Base-by-base conservation (phyloP, 2,888 invertebrate genomes). In the Cosmorhoe ocellata region DNA sequence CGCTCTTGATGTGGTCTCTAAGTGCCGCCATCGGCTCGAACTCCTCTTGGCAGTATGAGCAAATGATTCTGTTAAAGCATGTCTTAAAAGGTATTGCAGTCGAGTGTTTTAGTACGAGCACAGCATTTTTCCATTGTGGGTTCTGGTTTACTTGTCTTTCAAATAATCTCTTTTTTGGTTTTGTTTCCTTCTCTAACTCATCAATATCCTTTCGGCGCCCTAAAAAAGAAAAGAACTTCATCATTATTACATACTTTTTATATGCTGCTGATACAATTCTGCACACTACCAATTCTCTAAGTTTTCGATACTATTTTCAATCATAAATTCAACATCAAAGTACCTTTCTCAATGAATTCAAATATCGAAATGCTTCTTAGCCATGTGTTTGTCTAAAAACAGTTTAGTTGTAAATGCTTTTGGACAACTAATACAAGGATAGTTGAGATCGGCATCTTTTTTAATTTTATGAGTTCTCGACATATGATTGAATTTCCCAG, bases 381-480 rank as follows among this genome's bases (percentile, higher is more conserved):
- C 85, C 58, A 91, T 75, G 64, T 92, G 92, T 58, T 90, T 91
- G 57, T 91, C 91, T 64, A 92, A 68, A 65, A 91, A 91, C 52
- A 91, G 68, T 64, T 91, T 91, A 0, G 90, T 89, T 1, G 90
- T 91, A 59, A 92, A 92, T 3, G 88, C 89, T 62, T 86, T 89
- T 0, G 90, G 83, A 52, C 92, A 92, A 59, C 81, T 83, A 7
- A 83, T 78, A 59, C 92, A 92, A 1, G 85, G 83, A 46, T 84
- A 91, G 45, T 79, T 90, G 44, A 81, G 74, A 65, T 81, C 91
- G 18, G 76, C 78, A 55, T 79, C 85, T 63, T 81, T 91, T 73
- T 81, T 89, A 46, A 81, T 68, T 46, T 82, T 72, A 66, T 90
- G 90, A 0, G 81, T 83, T 56, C 86, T 74, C 12, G 84, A 78